A percentile compares a stretch with the other conserved stretches of the same genome.
These are phyloP conservation scores for Neodiprion pinetum DNA, from an alignment of 1,140 invertebrate species.

Conservation along the genomic window DNA sequence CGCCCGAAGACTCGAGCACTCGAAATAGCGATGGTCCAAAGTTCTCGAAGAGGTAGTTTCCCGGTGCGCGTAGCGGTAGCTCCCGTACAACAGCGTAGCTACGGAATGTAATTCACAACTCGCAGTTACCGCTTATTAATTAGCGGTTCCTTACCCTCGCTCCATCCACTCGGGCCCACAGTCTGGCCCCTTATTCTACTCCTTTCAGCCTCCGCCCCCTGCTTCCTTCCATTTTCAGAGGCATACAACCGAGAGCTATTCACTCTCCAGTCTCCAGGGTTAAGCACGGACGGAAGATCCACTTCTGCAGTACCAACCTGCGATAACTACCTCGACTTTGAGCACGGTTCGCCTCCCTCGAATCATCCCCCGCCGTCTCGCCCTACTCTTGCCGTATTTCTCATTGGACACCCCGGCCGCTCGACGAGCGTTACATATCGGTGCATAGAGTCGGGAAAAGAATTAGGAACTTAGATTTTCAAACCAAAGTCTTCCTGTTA, in stretches of 20 bases:
- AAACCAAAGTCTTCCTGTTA: neutral
- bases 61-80: no score
- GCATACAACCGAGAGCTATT: neutral
- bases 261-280: neutral
- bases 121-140: conserved; percentile 2
- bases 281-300: neutral
- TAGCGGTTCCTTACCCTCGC: neutral
- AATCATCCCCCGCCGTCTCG: neutral
- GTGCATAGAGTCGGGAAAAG: neutral
- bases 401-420: neutral
- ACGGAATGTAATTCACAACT: no score
- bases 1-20: neutral
- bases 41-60: neutral
- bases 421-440: no score
- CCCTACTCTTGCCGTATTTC: neutral
- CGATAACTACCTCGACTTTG: neutral
- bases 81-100: no score
- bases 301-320: neutral
- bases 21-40: neutral
- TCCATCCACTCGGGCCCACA: no score
- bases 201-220: neutral
- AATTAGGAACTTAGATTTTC: neutral
- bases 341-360: neutral
- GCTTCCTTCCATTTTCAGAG: neutral
- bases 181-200: no score